A percentile compares a stretch with the other conserved stretches of the same genome.
phyloP scores from a whole-genome alignment of 2,888 invertebrate genomes.

The Conus canariensis region DNA sequence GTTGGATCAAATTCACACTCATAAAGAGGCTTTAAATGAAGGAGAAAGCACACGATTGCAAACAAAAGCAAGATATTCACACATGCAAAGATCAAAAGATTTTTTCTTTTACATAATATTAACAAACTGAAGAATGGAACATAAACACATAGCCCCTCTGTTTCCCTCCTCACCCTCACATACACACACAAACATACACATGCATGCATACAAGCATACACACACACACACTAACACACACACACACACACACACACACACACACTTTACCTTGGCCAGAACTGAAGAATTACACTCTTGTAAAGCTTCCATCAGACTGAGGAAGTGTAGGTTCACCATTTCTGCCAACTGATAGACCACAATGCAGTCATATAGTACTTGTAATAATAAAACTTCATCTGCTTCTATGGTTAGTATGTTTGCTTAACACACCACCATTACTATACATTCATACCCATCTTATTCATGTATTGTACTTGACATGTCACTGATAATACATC shows the following conservation, averaged over 20 bases:
- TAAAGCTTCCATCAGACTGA: constrained; percentile 95
- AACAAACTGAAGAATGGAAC: no score
- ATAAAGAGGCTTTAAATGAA: no score
- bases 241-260: neutral
- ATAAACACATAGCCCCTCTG: no score
- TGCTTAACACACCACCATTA: no score
- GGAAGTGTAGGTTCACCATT: constrained; percentile 97
- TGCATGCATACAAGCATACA: neutral
- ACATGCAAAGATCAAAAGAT: neutral
- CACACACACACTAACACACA: neutral
- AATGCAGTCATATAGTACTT: neutral
- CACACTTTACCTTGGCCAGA: constrained; percentile 81
- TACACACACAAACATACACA: neutral
- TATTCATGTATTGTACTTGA: no score
- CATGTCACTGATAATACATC: no score
- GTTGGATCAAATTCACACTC: no score
- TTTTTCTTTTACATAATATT: no score
- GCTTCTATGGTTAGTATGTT: no score
- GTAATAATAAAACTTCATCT: neutral
- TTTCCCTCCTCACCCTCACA: neutral
- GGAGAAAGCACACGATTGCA: no score
- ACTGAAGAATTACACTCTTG: constrained; percentile 96
- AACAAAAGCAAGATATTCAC: no score
- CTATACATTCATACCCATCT: no score
- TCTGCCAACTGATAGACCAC: constrained; percentile 89